Percentiles rank a stretch among this genome's conserved stretches.
phyloP scores from a whole-genome alignment of 1,140 invertebrate genomes.

The Meteorus sp. region DNA sequence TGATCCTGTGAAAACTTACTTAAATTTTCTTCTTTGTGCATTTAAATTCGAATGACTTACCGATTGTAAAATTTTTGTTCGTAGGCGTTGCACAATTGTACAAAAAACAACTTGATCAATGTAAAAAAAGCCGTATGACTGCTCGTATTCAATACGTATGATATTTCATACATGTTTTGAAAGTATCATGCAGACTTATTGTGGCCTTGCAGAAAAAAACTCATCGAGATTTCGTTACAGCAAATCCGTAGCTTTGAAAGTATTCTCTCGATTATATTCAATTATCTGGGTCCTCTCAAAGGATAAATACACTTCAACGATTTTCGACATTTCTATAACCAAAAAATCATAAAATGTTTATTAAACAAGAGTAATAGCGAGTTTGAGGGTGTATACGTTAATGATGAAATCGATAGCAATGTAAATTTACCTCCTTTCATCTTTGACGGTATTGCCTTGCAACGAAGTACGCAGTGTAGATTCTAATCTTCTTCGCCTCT shows the following conservation, averaged over 20 bases:
- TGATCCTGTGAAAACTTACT: neutral
- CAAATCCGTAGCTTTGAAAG: neutral
- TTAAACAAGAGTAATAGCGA: no score
- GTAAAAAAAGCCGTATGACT: conserved; percentile 11
- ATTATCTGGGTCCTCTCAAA: conserved; percentile 9
- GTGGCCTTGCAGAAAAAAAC: no score
- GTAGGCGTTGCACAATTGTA: conserved; percentile 40
- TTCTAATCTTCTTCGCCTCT: conserved; percentile 51
- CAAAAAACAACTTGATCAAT: conserved; percentile 31
- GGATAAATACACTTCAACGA: conserved; percentile 26
- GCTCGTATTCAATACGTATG: no score
- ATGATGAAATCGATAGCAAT: neutral
- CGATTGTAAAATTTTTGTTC: conserved; percentile 41
- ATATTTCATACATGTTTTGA: neutral
- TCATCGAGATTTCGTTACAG: neutral
- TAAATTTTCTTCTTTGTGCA: conserved; percentile 1
- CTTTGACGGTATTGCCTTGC: conserved; percentile 50
- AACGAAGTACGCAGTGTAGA: conserved; percentile 49
- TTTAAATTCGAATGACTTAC: conserved; percentile 29
- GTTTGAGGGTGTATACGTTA: neutral
- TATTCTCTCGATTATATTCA: neutral
- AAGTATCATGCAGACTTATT: neutral
- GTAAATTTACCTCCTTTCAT: conserved; percentile 37
- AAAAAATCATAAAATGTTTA: conserved; percentile 11
- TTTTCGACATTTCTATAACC: conserved; percentile 38